Base-by-base conservation (phyloP, 1,140 invertebrate species). In the Eciton burchellii region DNA sequence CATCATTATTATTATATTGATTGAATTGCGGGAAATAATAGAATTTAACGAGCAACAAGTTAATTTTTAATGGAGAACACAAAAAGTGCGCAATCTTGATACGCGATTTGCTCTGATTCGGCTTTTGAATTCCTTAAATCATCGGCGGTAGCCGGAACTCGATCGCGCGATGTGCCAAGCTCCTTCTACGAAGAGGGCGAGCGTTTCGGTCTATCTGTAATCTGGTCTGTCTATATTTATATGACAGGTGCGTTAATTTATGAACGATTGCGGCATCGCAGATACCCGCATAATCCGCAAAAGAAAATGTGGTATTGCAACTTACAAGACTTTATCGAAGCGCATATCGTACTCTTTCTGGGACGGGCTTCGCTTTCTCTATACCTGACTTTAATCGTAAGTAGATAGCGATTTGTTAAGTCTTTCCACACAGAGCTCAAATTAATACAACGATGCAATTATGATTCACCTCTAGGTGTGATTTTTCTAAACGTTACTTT, bases 181-280 rank as follows among this genome's bases (percentile, higher is more conserved):
- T 84, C 45, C 73, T 89, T 89, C 84, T 57, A 14, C 49, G 82
- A 84, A 86, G 66, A 68, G 26, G 49, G 56, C 66, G 54, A 45
- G 6, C 12, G 63, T 65, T 85, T 79, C 60, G 59, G 60, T 45
- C 43, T 81, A 84, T 49, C 16, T 45, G 12, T 24, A n/a, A n/a
- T n/a, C n/a, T n/a, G n/a, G n/a, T n/a, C n/a, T n/a, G 82, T 72
- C 72, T 81, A 74, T 74, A 62, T 86, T 84, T 57, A 54, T 29
- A 21, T 59, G 68, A 43, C 73, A 79, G 84, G 74, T 81, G 82
- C 66, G 26, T 74, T 52, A 82, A 59, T 73, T 35, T 59, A 60
- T 59, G 54, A 26, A 35, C 59, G 59, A 73, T 74, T 82, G 16
- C 57, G 60, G 29, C 21, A 19, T 26, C n/a, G 26, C 21, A 12